Base-by-base conservation (phyloP, 92 coral and sea anemone genomes). In the Epizoanthus stellaris region DNA sequence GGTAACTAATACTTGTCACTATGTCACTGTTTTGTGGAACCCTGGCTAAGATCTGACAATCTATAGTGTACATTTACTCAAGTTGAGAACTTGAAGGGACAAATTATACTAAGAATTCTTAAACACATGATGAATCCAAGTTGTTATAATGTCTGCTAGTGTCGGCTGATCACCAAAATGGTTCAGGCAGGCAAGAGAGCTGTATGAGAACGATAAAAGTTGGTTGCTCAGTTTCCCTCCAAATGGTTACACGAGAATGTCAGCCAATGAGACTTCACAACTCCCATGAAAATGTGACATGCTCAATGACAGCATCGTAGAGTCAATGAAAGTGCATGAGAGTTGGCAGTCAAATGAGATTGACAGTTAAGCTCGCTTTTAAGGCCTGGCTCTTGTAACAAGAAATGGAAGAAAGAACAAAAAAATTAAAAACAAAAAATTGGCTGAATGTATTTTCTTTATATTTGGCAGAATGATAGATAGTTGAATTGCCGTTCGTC, bases 1-100 rank as follows among this genome's bases (percentile, higher is more conserved):
- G 70, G 80, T 86, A 80, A 61, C 85, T 39, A 64, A 16, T 16
- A 57, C 19, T 5, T 16, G 15, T 15, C 59, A 54, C 12, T 8
- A 54, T 15, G 3, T 8, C 15, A 54, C 10, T 54, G 15, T 54
- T 54, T 54, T 54, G 10, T 54, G 15, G 10, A 9, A 8, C 12
- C 59, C 59, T 15, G 15, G 59, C 15, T 8, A 9, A 54, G 59
- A 54, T 54, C 59, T 8, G 59, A 54, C 1, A 54, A 54, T 8
- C 59, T 8, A 15, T 54, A 8, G 15, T 54, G 15, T 1, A 54
- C 59, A 9, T 8, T 54, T 9, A 54, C 59, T 54, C 15, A 9
- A 54, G 15, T 3, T 9, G 59, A 54, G 15, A 15, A 15, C 59
- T 15, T 54, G 15, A 58, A 58, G 63, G 63, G 63, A 13, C 20